These are phyloP conservation scores for Todiramphus saurophagus DNA, from an alignment of 2,113 vertebrate genomes.

Conservation along the genomic window DNA sequence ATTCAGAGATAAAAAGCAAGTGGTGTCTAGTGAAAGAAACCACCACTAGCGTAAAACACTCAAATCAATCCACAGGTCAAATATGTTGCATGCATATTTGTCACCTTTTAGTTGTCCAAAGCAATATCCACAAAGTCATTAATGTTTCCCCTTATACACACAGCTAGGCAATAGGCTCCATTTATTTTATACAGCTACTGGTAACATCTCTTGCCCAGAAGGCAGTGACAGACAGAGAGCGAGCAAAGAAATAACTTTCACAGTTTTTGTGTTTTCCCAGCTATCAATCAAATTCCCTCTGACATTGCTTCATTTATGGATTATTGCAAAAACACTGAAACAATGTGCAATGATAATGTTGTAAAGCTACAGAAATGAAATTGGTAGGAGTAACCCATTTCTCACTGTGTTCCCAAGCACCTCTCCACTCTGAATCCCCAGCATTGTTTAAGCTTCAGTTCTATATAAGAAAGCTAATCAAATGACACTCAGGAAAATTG, in stretches of 20 bases:
- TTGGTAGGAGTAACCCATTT: constrained; percentile 75
- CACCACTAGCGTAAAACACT: not conserved
- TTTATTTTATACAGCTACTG: constrained; percentile 19
- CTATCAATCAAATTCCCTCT: constrained; percentile 75
- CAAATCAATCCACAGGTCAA: not conserved
- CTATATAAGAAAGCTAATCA: constrained; percentile 78
- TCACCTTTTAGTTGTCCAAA: not conserved
- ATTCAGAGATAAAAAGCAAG: not conserved
- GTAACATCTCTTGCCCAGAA: constrained; percentile 46
- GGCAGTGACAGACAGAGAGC: constrained; percentile 22
- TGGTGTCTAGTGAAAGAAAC: not conserved
- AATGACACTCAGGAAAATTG: constrained; percentile 79
- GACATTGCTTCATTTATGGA: constrained; percentile 76
- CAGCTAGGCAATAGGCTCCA: not conserved
- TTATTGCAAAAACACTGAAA: constrained; percentile 76
- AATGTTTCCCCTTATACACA: not conserved
- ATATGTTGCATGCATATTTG: not conserved
- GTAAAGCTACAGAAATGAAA: constrained; percentile 73
- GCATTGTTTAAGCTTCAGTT: constrained; percentile 76
- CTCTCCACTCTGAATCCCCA: constrained; percentile 65
- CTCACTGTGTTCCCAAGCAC: constrained; percentile 69
- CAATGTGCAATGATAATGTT: constrained; percentile 74
- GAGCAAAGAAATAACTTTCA: constrained; percentile 65
- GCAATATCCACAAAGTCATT: not conserved
- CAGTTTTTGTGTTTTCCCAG: constrained; percentile 32